A percentile compares a stretch with the other conserved stretches of the same genome.
These are phyloP conservation scores for Notodonta ziczac DNA, from an alignment of 2,888 invertebrate genomes.

Conservation along the genomic window DNA sequence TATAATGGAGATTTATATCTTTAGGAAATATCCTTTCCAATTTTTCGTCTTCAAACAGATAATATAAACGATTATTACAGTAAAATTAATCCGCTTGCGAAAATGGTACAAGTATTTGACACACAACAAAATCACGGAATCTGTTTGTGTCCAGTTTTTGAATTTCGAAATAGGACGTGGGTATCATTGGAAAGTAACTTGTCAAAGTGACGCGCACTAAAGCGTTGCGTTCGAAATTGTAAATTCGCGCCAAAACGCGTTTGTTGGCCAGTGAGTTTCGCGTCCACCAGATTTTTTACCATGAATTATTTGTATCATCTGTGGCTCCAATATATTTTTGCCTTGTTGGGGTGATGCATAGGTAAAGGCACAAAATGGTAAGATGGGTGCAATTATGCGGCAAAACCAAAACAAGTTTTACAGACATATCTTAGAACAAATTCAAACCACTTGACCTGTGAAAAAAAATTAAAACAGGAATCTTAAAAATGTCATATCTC, in stretches of 20 bases:
- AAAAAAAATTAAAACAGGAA: too few relatives aligned
- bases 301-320: slow-evolving; percentile 34
- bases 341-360: neutral
- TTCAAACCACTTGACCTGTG: too few relatives aligned
- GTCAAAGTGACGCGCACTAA: slow-evolving; percentile 64
- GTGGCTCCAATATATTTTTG: slow-evolving; percentile 25
- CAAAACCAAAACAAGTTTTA: too few relatives aligned
- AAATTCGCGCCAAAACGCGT: slow-evolving; percentile 45
- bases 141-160: slow-evolving; percentile 61
- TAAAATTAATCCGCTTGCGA: slow-evolving; percentile 7
- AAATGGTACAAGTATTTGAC: slow-evolving; percentile 4
- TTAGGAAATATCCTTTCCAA: neutral
- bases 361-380: too few relatives aligned
- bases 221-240: slow-evolving; percentile 49
- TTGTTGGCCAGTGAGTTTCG: slow-evolving; percentile 21
- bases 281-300: slow-evolving; percentile 21
- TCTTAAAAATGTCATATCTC: too few relatives aligned
- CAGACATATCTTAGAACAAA: too few relatives aligned
- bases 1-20: neutral
- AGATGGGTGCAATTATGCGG: too few relatives aligned
- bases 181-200: slow-evolving; percentile 57
- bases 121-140: slow-evolving; percentile 50
- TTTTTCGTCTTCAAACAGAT: too few relatives aligned
- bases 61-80: neutral
- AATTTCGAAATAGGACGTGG: slow-evolving; percentile 54